A percentile compares a stretch with the other conserved stretches of the same genome.
Conservation (phyloP, 2,797 vertebrate species). For the Smutsia gigantea region DNA sequence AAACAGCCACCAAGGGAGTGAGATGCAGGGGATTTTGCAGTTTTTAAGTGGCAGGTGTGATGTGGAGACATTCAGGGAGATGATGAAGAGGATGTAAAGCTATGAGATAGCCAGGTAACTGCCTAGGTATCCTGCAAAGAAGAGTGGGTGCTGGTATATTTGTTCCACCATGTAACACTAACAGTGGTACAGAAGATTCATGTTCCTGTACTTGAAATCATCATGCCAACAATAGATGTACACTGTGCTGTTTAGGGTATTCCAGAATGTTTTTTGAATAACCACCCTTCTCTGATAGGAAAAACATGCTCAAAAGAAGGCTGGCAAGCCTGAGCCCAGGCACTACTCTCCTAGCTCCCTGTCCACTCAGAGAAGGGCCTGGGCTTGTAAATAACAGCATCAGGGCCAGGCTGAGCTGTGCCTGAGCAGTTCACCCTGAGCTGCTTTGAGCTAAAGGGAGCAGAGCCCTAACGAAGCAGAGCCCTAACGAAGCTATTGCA, state of each 20-base stretch:
- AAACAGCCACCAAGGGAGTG: not conserved
- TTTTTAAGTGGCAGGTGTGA: not conserved
- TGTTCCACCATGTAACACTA: not conserved
- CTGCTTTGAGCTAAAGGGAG: not conserved
- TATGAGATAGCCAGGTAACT: not conserved
- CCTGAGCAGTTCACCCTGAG: not conserved
- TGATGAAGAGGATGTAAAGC: not conserved
- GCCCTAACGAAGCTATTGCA: not conserved
- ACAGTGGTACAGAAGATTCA: not conserved
- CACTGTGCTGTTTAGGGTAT: not conserved
- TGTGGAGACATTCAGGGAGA: not conserved
- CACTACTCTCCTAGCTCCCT: not conserved
- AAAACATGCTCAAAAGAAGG: not conserved
- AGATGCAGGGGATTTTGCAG: not conserved
- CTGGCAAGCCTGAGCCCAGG: not conserved
- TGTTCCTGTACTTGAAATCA: not conserved
- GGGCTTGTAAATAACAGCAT: not conserved
- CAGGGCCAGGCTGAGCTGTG: not conserved
- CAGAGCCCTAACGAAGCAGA: not conserved
- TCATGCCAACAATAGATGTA: not conserved
- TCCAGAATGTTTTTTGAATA: not conserved
- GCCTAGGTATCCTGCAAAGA: not conserved
- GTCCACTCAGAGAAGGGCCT: not conserved
- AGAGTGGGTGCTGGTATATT: not conserved
- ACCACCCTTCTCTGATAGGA: not conserved